Evolutionary conservation across 92 coral and sea anemone species (phyloP), one percentile per base, ranked within the genome.

Genomic region (Paramuricea clavata): DNA sequence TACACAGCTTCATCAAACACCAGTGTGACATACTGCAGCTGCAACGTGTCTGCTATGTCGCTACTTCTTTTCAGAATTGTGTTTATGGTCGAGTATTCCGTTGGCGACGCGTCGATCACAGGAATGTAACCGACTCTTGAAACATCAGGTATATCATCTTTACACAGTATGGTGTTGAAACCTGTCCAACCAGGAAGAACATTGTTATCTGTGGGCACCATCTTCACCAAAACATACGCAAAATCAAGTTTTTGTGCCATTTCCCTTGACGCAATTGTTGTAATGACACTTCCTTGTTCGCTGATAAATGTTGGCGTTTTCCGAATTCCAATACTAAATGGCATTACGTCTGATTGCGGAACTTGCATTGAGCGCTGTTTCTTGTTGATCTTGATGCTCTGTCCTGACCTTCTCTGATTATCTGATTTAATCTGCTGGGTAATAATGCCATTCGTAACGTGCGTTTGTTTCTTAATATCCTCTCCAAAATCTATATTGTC

Each of bases 401-500:
- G 30, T 61, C 2, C 69, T 23, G 69, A 15, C 42, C 11, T 65
- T 42, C 54, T 83, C 81, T 50, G 60, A 21, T 60, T 33, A 47
- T 75, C 69, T 7, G 64, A 13, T 61, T 64, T 49, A 16, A 71
- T 54, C 35, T 61, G 9, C 70, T 85, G 88, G 12, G 88, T 85
- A 54, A 85, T 85, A 21, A 85, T 85, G 27, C 89, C 89, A n/a
- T n/a, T n/a, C n/a, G n/a, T n/a, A n/a, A n/a, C n/a, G n/a, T n/a
- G n/a, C n/a, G n/a, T n/a, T n/a, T 85, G 89, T 34, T 85, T 85
- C 0, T 85, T 28, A 42, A 85, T 31, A 17, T 86, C 89, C 60
- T 86, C 85, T 0, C 83, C 85, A 65, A 86, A 86, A 47, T 86
- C 89, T 57, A 86, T 86, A 26, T 86, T 86, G n/a, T n/a, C n/a